These are phyloP conservation scores for Drosophila rufa DNA, from an alignment of 1,140 invertebrate species.

Conservation along the genomic window DNA sequence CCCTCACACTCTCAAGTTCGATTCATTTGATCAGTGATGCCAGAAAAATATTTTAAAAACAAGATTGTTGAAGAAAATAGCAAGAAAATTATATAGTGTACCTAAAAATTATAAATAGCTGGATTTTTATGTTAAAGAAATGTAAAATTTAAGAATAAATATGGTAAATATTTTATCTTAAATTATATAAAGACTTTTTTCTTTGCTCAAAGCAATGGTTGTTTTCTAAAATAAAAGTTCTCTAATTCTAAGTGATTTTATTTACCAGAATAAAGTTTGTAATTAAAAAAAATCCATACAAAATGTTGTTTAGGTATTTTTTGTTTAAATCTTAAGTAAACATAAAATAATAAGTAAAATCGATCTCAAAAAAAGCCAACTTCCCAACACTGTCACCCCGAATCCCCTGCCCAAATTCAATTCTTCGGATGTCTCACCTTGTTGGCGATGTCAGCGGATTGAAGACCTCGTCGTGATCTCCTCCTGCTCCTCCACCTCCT, in stretches of 20 bases:
- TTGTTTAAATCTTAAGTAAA: not conserved
- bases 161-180: no score
- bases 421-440: slow-evolving; percentile 68
- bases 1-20: slow-evolving; percentile 1
- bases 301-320: not conserved
- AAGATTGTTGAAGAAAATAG: no score
- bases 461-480: slow-evolving; percentile 76
- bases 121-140: not conserved
- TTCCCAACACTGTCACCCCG: not conserved
- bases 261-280: not conserved
- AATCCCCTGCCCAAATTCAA: slow-evolving; percentile 4
- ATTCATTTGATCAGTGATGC: not conserved
- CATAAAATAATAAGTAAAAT: not conserved
- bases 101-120: not conserved
- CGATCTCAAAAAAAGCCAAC: not conserved
- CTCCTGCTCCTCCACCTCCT: slow-evolving; percentile 17
- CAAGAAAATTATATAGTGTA: not conserved
- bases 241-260: not conserved
- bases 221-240: no score
- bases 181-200: not conserved
- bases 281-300: not conserved
- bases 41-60: not conserved
- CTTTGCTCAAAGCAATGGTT: no score
- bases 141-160: accelerated
- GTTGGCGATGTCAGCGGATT: slow-evolving; percentile 64